Percentiles rank a stretch among this genome's conserved stretches.
Conservation (phyloP, 2,888 invertebrate species). For the Falcaria lacertinaria region DNA sequence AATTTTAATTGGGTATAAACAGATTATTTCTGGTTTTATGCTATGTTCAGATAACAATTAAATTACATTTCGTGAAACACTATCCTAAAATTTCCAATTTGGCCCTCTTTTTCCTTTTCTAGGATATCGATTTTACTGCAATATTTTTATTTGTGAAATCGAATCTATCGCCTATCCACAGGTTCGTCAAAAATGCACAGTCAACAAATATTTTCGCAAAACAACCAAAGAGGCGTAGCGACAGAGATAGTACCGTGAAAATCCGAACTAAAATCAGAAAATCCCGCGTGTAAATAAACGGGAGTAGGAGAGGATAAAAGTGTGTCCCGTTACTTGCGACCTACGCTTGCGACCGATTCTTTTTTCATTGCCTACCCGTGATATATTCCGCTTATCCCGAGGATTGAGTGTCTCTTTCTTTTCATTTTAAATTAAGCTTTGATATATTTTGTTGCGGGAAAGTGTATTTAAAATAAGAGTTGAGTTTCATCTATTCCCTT, state of each 20-base stretch:
- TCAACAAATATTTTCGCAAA: background rate
- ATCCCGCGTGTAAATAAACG: slow-evolving; percentile 58
- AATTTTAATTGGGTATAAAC: no score
- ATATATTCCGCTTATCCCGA: slow-evolving; percentile 48
- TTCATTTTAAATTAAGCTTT: slow-evolving; percentile 19
- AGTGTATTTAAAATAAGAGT: no score
- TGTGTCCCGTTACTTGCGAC: slow-evolving; percentile 17
- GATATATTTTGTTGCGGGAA: background rate
- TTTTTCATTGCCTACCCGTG: slow-evolving; percentile 51
- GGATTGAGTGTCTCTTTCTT: slow-evolving; percentile 18
- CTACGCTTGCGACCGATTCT: slow-evolving; percentile 36
- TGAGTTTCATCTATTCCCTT: no score
- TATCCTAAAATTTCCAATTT: no score
- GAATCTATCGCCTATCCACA: no score
- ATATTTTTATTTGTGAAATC: no score
- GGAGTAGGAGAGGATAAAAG: slow-evolving; percentile 64
- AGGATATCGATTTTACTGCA: no score
- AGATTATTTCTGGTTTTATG: no score
- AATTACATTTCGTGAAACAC: no score
- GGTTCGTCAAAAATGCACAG: no score
- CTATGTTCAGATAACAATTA: no score
- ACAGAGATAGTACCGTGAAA: slow-evolving; percentile 46
- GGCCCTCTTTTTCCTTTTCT: no score
- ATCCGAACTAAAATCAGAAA: slow-evolving; percentile 58
- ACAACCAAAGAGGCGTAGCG: slow-evolving; percentile 10